These are phyloP conservation scores for Apamea crenata DNA, from an alignment of 2,888 invertebrate species.

Conservation along the genomic window DNA sequence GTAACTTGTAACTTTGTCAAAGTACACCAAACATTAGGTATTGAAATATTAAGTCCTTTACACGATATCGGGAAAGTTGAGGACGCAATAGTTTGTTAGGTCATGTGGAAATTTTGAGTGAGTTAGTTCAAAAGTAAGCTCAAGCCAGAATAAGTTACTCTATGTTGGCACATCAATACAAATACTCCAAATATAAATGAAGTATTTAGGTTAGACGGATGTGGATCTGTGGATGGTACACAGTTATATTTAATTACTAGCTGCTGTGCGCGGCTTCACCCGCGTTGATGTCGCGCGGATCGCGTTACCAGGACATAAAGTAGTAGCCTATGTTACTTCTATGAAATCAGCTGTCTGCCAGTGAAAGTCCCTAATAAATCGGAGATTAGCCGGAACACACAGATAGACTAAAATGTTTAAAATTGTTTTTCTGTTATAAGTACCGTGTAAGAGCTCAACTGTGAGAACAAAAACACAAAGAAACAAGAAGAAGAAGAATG, in stretches of 20 bases:
- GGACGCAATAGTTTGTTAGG: conserved; percentile 7
- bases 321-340: no score
- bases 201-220: background rate
- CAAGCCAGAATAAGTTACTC: background rate
- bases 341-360: no score
- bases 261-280: no score
- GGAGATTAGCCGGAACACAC: background rate
- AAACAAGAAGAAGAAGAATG: no score
- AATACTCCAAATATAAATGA: background rate
- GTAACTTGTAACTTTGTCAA: conserved; percentile 21
- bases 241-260: no score
- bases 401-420: background rate
- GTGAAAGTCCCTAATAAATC: no score
- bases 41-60: conserved; percentile 9
- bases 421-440: no score
- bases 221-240: no score
- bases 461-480: no score
- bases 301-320: no score
- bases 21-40: conserved; percentile 17
- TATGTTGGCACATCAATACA: background rate
- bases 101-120: conserved; percentile 3
- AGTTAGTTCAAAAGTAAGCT: background rate
- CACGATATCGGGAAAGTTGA: background rate
- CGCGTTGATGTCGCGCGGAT: no score
- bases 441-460: background rate